phyloP scores from a whole-genome alignment of 1,140 invertebrate genomes.

The Galendromus occidentalis region DNA sequence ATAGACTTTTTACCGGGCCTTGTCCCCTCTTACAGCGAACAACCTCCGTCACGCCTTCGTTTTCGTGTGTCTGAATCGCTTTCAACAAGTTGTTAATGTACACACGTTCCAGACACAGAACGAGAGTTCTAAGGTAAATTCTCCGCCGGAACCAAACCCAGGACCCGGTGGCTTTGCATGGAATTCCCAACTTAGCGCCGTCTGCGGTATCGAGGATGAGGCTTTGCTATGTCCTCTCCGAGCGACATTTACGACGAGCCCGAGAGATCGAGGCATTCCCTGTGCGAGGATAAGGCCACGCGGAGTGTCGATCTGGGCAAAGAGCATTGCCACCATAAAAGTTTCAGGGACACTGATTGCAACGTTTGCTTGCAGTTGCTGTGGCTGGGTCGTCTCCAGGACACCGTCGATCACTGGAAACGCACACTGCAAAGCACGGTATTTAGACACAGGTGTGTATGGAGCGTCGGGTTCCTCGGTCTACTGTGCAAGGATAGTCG shows the following conservation, averaged over 20 bases:
- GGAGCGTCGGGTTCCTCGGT: background rate
- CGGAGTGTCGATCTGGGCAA: background rate
- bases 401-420: slow-evolving; percentile 37
- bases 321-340: background rate
- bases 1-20: background rate
- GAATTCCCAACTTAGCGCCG: too few relatives aligned
- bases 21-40: slow-evolving; percentile 25
- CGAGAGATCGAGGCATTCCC: background rate
- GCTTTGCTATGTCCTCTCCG: too few relatives aligned
- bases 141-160: too few relatives aligned
- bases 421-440: slow-evolving; percentile 32
- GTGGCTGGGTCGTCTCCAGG: slow-evolving; percentile 33
- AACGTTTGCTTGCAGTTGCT: slow-evolving; percentile 25
- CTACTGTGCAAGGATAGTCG: too few relatives aligned
- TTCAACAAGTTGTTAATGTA: slow-evolving; percentile 38
- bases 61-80: slow-evolving; percentile 37
- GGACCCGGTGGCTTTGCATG: background rate
- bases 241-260: background rate
- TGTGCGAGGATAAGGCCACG: background rate
- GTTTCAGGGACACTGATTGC: background rate
- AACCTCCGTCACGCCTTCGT: slow-evolving; percentile 38
- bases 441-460: slow-evolving; percentile 19
- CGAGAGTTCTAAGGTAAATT: slow-evolving; percentile 33
- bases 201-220: too few relatives aligned
- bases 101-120: slow-evolving; percentile 36